Conservation (phyloP, 2,113 vertebrate species). For the Sapajus apella region DNA sequence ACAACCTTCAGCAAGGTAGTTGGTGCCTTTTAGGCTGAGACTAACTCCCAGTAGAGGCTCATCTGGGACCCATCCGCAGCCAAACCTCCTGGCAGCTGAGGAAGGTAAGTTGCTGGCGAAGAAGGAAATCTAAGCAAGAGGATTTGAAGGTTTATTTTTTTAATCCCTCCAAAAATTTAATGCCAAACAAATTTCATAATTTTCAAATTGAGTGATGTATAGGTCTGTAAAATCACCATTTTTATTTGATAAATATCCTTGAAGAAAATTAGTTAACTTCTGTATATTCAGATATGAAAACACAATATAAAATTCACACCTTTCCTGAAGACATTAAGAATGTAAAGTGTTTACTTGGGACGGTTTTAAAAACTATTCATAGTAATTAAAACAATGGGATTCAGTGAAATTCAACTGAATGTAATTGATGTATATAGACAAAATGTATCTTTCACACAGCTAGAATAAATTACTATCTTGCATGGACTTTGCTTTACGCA, state of each 20-base stretch:
- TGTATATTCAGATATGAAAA: not conserved
- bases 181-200: not conserved
- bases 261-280: not conserved
- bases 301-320: slow-evolving; percentile 21
- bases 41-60: not conserved
- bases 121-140: not conserved
- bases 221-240: not conserved
- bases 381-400: not conserved
- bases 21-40: not conserved
- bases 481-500: not conserved
- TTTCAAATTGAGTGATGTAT: not conserved
- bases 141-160: not conserved
- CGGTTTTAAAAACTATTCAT: slow-evolving; percentile 36
- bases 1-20: not conserved
- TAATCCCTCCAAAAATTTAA: not conserved
- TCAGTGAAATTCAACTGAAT: not conserved
- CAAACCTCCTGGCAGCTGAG: accelerated
- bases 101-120: not conserved
- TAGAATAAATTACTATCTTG: not conserved
- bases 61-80: not conserved
- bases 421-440: not conserved
- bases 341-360: slow-evolving; percentile 25
- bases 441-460: slow-evolving; percentile 5
- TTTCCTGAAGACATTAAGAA: not conserved
- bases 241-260: not conserved